phyloP scores from a whole-genome alignment of 1,140 invertebrate genomes.

The Batillaria attramentaria region DNA sequence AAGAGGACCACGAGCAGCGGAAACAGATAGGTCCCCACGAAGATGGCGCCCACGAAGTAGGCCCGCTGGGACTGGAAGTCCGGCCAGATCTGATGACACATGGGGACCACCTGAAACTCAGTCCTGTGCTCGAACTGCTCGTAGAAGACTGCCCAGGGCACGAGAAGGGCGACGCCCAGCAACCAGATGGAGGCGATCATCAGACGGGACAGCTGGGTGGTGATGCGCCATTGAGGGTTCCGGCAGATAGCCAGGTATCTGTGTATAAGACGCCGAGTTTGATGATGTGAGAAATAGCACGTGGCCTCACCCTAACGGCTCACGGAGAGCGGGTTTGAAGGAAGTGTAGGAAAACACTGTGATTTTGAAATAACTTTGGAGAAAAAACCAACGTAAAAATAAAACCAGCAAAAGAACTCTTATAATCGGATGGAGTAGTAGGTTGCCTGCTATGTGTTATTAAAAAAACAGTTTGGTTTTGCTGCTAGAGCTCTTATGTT shows the following conservation, averaged over 20 bases:
- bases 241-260: conserved; percentile 80
- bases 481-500: too few relatives aligned
- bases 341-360: too few relatives aligned
- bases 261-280: background rate
- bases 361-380: too few relatives aligned
- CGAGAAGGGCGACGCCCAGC: conserved; percentile 85
- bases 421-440: too few relatives aligned
- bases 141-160: conserved; percentile 93
- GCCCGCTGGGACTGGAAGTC: conserved; percentile 79
- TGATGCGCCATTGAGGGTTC: conserved; percentile 92
- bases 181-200: conserved; percentile 93
- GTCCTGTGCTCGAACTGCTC: conserved; percentile 70
- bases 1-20: conserved; percentile 92
- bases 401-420: too few relatives aligned
- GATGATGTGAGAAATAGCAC: too few relatives aligned
- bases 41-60: conserved; percentile 91
- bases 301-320: too few relatives aligned
- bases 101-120: background rate
- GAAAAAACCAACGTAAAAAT: too few relatives aligned
- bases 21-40: conserved; percentile 91
- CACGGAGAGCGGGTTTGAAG: too few relatives aligned
- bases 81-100: conserved; percentile 58
- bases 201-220: conserved; percentile 84
- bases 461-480: too few relatives aligned
- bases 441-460: too few relatives aligned